Evolutionary conservation across 2,113 vertebrate genomes (phyloP).

Genomic region (Pteronura brasiliensis): DNA sequence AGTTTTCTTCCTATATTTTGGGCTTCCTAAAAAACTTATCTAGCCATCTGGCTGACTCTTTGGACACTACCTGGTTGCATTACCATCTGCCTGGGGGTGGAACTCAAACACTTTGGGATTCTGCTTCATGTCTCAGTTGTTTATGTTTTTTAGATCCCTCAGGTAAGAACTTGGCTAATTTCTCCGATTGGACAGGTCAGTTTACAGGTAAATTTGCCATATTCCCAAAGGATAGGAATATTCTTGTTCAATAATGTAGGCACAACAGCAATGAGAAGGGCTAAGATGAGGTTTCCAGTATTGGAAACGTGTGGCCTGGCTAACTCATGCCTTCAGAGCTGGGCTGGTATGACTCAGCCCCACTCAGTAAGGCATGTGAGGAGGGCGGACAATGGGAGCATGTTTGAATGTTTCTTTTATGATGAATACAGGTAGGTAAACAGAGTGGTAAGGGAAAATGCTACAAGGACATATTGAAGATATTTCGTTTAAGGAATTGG

Average conservation of each 20-base stretch:
- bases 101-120: background rate
- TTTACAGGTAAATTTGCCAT: background rate
- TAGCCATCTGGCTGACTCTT: background rate
- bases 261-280: background rate
- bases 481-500: background rate
- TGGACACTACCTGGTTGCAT: background rate
- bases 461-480: background rate
- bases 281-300: background rate
- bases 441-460: background rate
- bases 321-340: background rate
- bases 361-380: background rate
- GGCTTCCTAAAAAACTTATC: background rate
- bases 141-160: background rate
- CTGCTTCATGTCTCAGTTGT: background rate
- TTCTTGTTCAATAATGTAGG: background rate
- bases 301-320: accelerated
- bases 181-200: background rate
- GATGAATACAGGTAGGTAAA: background rate
- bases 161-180: background rate
- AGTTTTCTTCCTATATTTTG: background rate
- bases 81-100: background rate
- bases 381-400: background rate
- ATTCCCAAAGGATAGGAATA: background rate
- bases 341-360: background rate
- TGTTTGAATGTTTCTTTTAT: background rate